These are phyloP conservation scores for Nerophis ophidion DNA, from an alignment of 2,113 vertebrate genomes.

Conservation along the genomic window DNA sequence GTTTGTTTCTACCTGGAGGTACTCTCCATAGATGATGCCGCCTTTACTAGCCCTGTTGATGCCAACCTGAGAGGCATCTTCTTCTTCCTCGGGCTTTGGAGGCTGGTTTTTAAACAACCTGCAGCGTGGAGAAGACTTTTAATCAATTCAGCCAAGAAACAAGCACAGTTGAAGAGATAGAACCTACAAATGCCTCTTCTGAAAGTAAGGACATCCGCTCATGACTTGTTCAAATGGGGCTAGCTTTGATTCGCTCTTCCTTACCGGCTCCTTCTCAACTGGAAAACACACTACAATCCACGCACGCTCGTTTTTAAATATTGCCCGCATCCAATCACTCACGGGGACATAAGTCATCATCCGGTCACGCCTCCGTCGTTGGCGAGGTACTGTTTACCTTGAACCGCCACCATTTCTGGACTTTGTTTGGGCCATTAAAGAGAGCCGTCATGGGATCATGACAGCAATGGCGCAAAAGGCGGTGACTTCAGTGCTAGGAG, in stretches of 20 bases:
- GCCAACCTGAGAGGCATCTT: conserved; percentile 78
- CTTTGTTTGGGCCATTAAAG: conserved; percentile 41
- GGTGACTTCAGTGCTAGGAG: too few relatives aligned
- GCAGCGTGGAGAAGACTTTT: conserved; percentile 4
- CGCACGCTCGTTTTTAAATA: conserved; percentile 47
- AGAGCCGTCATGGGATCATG: conserved; percentile 3
- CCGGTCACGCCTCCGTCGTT: conserved; percentile 47
- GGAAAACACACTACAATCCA: conserved; percentile 31
- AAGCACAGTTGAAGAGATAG: background rate
- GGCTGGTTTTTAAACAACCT: conserved; percentile 74
- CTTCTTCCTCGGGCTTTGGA: conserved; percentile 63
- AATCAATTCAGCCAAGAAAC: background rate
- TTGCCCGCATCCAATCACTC: conserved; percentile 54
- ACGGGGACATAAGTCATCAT: conserved; percentile 3
- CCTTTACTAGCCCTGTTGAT: conserved; percentile 84
- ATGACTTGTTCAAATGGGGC: conserved; percentile 59
- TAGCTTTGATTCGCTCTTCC: conserved; percentile 6
- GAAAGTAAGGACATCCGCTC: conserved; percentile 84
- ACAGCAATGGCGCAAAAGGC: background rate
- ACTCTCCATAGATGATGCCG: conserved; percentile 85
- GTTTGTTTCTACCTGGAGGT: conserved; percentile 78
- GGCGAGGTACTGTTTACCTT: conserved; percentile 24
- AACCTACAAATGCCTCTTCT: conserved; percentile 79
- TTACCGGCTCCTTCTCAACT: background rate
- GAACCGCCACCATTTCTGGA: conserved; percentile 21